phyloP scores from a whole-genome alignment of 2,888 invertebrate genomes.

The Latheticus oryzae region DNA sequence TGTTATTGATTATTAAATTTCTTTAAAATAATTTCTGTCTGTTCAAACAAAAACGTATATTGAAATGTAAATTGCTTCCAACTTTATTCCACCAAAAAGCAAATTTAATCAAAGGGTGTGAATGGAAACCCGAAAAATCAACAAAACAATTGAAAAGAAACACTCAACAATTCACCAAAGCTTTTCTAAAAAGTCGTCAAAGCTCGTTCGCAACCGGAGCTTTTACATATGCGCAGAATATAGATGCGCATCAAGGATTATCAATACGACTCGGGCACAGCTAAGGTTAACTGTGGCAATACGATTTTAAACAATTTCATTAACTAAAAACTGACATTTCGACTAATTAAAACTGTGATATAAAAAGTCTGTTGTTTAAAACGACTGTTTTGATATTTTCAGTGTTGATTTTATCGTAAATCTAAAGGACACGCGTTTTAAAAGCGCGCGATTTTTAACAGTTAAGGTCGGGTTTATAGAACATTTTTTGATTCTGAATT shows the following conservation, averaged over 20 bases:
- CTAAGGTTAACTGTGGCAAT: slow-evolving; percentile 48
- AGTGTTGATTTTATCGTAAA: slow-evolving; percentile 7
- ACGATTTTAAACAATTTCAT: slow-evolving; percentile 24
- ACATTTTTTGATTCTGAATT: too few species aligned
- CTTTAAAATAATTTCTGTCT: too few species aligned
- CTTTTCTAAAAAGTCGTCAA: slow-evolving; percentile 11
- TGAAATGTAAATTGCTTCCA: slow-evolving; percentile 15
- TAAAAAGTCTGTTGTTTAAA: slow-evolving; percentile 15
- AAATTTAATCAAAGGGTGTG: slow-evolving; percentile 20
- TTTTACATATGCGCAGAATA: slow-evolving; percentile 41
- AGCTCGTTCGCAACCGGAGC: slow-evolving; percentile 18
- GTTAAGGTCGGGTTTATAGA: too few species aligned
- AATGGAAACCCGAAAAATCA: slow-evolving; percentile 20
- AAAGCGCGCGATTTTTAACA: slow-evolving; percentile 21
- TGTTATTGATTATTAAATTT: too few species aligned
- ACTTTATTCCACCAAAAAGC: slow-evolving; percentile 1
- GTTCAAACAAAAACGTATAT: neutral
- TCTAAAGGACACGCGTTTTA: slow-evolving; percentile 1
- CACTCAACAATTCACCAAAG: slow-evolving; percentile 7
- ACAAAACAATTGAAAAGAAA: slow-evolving; percentile 19
- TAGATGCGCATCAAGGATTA: slow-evolving; percentile 55
- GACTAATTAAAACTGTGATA: slow-evolving; percentile 24
- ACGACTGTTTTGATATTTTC: slow-evolving; percentile 24
- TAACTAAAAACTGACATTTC: slow-evolving; percentile 15
- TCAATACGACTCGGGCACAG: slow-evolving; percentile 59